Conservation (phyloP, 2,113 vertebrate species). For the Odontophorus gujanensis region DNA sequence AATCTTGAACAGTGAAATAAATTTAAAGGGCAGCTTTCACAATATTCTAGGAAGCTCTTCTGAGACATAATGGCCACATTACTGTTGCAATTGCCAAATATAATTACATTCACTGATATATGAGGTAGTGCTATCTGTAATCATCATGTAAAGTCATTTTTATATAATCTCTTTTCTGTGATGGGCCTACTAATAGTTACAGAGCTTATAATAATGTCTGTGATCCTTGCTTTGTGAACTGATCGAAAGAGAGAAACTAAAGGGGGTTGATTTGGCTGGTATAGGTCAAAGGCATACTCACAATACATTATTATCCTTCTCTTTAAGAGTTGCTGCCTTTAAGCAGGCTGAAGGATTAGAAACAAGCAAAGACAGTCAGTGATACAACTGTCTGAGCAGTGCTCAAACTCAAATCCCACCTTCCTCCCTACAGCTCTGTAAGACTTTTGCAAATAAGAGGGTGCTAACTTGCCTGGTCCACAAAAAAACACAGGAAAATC, state of each 20-base stretch:
- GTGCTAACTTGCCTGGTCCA: not conserved
- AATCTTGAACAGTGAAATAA: slow-evolving; percentile 14
- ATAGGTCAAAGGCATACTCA: not conserved
- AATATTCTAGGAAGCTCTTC: slow-evolving; percentile 16
- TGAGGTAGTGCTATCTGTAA: slow-evolving; percentile 6
- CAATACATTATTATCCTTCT: not conserved
- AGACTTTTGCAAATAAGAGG: not conserved
- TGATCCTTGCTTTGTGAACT: not conserved
- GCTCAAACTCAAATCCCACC: not conserved
- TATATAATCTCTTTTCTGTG: slow-evolving; percentile 27
- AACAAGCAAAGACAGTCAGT: not conserved
- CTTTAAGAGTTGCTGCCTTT: not conserved
- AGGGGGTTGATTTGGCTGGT: not conserved
- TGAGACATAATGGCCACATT: slow-evolving; percentile 15
- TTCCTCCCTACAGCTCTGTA: not conserved
- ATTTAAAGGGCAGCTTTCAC: slow-evolving; percentile 8
- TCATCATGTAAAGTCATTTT: slow-evolving; percentile 33
- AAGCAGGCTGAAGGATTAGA: not conserved
- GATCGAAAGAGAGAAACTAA: slow-evolving; percentile 11
- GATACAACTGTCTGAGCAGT: not conserved
- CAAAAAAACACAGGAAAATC: not conserved
- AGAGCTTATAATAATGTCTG: not conserved
- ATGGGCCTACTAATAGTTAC: slow-evolving; percentile 18
- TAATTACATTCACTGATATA: slow-evolving; percentile 10
- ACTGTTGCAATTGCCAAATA: slow-evolving; percentile 20